phyloP scores from a whole-genome alignment of 2,888 invertebrate genomes.

The Aleiodes leptofemur region DNA sequence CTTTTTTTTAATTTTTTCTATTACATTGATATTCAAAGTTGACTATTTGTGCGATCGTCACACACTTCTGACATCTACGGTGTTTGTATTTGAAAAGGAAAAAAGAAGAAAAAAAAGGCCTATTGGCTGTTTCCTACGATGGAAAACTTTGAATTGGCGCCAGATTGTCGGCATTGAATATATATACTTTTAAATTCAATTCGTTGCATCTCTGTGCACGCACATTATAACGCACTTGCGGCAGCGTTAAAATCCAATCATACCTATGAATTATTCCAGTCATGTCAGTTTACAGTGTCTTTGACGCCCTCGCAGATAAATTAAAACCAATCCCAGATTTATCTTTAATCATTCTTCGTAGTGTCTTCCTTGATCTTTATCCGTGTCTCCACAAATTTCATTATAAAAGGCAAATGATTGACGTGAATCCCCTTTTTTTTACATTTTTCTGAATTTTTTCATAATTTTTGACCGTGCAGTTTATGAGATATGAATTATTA shows the following conservation, averaged over 20 bases:
- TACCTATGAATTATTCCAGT: slow-evolving; percentile 63
- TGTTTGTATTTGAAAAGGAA: background rate
- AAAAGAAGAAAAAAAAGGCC: no score
- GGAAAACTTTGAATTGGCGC: slow-evolving; percentile 58
- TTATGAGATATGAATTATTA: no score
- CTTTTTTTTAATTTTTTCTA: no score
- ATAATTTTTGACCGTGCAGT: no score
- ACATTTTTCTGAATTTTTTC: no score
- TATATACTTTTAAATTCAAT: slow-evolving; percentile 60
- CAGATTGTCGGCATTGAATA: slow-evolving; percentile 61
- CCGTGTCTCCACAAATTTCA: background rate
- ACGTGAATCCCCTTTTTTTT: background rate
- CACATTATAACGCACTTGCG: slow-evolving; percentile 32
- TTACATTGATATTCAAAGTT: slow-evolving; percentile 59
- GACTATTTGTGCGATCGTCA: slow-evolving; percentile 19
- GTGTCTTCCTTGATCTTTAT: slow-evolving; percentile 17
- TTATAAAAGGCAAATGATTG: background rate
- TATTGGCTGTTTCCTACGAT: slow-evolving; percentile 8
- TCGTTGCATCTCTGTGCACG: slow-evolving; percentile 44
- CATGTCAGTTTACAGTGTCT: slow-evolving; percentile 24
- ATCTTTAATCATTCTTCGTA: slow-evolving; percentile 5
- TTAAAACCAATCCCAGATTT: slow-evolving; percentile 27
- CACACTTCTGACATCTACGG: slow-evolving; percentile 57
- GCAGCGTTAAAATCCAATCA: slow-evolving; percentile 29
- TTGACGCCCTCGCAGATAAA: slow-evolving; percentile 31